phyloP scores from a whole-genome alignment of 2,888 invertebrate genomes.

The Catocala fraxini region DNA sequence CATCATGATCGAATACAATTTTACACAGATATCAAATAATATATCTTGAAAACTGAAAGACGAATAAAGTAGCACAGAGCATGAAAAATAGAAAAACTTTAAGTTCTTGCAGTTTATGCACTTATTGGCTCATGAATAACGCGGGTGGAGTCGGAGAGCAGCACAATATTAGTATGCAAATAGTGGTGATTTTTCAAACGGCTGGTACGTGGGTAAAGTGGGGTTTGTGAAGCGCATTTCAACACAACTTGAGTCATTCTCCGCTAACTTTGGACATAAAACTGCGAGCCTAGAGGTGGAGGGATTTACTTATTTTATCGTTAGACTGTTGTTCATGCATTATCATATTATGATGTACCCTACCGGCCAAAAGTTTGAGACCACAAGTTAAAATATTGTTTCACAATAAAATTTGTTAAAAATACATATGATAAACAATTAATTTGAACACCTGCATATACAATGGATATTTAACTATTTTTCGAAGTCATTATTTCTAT shows the following conservation, averaged over 20 bases:
- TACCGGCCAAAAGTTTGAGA: too few species aligned
- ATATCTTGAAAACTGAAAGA: too few species aligned
- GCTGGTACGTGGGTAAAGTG: constrained; percentile 44
- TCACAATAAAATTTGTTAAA: too few species aligned
- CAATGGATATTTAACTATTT: too few species aligned
- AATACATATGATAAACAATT: too few species aligned
- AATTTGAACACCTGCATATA: too few species aligned
- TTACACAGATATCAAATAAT: too few species aligned
- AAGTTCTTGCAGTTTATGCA: background rate
- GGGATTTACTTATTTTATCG: constrained; percentile 47
- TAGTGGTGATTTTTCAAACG: constrained; percentile 49
- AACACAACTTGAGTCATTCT: constrained; percentile 57
- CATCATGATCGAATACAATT: too few species aligned
- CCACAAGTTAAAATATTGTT: too few species aligned
- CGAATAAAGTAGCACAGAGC: too few species aligned
- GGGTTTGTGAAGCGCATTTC: constrained; percentile 33
- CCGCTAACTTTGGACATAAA: constrained; percentile 62
- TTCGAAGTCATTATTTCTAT: too few species aligned
- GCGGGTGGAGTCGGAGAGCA: constrained; percentile 8
- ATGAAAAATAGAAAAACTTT: background rate
- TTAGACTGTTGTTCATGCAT: constrained; percentile 10
- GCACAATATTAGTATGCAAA: constrained; percentile 48
- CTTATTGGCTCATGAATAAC: constrained; percentile 11
- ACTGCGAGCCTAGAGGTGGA: constrained; percentile 47
- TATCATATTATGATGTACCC: constrained; percentile 5